Evolutionary conservation across 2,797 vertebrate genomes (phyloP), one percentile per base, ranked within the genome.

Genomic region (Schizopygopsis malacanthus): DNA sequence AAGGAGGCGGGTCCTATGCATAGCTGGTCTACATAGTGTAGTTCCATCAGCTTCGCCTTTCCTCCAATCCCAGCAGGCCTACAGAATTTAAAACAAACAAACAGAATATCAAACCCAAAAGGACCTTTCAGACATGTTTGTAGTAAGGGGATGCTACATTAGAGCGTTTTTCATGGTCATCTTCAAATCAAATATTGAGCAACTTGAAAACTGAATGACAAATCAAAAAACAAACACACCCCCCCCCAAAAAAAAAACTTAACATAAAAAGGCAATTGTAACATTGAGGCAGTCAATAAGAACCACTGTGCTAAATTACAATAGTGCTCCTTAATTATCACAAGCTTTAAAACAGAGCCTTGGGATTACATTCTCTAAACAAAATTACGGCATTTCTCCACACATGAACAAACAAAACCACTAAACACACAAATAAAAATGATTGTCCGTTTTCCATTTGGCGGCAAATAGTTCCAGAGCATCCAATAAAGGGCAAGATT

Each of bases 361-460:
- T 94, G 95, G 95, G 96, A 96, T 94, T 96, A 96, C 95, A 96
- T 96, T 96, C 95, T 95, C 95, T 96, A 96, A 85, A 95, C 47
- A 95, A 95, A 96, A 95, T 94, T 95, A 96, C 95, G 93, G 95
- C 95, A 96, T 96, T 94, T 96, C 90, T 95, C 95, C 94, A 96
- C 95, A 96, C 94, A 93, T 91, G 94, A 95, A 96, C 95, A 95
- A 89, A 96, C 95, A 96, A 94, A 92, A 94, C 96, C 95, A 96
- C 93, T 90, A 95, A 95, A 96, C 95, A 95, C 95, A 92, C 92
- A 96, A 89, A 90, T 81, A 93, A 95, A 96, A 95, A 95, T 96
- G 96, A 96, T 96, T 96, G 96, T 96, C 96, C 96, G 93, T 96
- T 95, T 94, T 94, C 92, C 95, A 95, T 96, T 92, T 92, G 93